phyloP scores from a whole-genome alignment of 2,797 vertebrate genomes.

The Melanogrammus aeglefinus region DNA sequence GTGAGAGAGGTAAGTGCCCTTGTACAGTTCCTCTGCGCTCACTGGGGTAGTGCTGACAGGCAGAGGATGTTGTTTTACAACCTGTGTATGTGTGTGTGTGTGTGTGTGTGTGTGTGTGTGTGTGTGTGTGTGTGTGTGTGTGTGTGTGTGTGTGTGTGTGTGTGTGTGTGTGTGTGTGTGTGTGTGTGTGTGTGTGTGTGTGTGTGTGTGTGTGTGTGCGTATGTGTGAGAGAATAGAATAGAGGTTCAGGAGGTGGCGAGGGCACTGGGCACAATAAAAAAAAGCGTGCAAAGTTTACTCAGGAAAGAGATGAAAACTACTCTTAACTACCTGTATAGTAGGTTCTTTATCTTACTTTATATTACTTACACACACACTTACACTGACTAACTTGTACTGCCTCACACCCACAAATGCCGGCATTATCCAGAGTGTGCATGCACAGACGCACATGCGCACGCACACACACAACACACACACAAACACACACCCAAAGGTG shows the following conservation, averaged over 20 bases:
- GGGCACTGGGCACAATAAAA: not conserved
- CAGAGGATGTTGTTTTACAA: not conserved
- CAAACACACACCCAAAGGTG: slow-evolving; percentile 8
- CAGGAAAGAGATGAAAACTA: too few species aligned
- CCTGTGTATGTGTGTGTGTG: not conserved
- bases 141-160: not conserved
- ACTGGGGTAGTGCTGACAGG: not conserved
- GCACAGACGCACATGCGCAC: too few species aligned
- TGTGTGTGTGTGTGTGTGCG: not conserved
- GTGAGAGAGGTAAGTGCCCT: not conserved
- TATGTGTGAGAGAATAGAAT: too few species aligned
- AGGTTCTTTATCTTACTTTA: too few species aligned
- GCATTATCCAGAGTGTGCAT: too few species aligned
- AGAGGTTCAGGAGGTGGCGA: too few species aligned
- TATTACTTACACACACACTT: too few species aligned
- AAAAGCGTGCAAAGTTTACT: not conserved
- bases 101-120: too few species aligned
- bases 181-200: not conserved
- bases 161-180: not conserved
- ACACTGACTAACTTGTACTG: too few species aligned
- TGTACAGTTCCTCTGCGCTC: too few species aligned
- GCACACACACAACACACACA: not conserved
- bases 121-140: not conserved
- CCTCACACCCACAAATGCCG: too few species aligned
- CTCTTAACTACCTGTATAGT: too few species aligned